A percentile compares a stretch with the other conserved stretches of the same genome.
Evolutionary conservation across 1,140 invertebrate genomes (phyloP).

Genomic region (Portunus trituberculatus): DNA sequence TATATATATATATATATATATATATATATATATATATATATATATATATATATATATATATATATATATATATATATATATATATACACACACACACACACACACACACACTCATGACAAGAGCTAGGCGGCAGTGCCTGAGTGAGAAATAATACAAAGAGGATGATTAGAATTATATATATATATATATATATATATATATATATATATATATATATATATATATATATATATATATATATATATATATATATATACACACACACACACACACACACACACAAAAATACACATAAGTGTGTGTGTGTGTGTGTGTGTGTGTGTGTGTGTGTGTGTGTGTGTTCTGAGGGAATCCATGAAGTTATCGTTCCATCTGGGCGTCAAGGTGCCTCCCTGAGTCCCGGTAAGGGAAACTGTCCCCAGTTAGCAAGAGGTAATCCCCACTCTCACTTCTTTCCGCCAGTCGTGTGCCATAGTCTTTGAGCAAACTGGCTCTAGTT

Average conservation of each 20-base stretch:
- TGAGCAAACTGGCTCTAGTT: not conserved
- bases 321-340: conserved; percentile 45
- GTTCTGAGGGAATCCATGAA: not conserved
- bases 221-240: conserved; percentile 47
- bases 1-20: too few relatives aligned
- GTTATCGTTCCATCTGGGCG: not conserved
- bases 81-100: too few relatives aligned
- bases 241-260: conserved; percentile 12
- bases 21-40: not conserved
- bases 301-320: conserved; percentile 35
- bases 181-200: conserved; percentile 41
- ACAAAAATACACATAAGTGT: too few relatives aligned
- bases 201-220: conserved; percentile 44
- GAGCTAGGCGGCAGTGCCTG: too few relatives aligned
- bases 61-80: conserved; percentile 38
- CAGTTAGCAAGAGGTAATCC: not conserved
- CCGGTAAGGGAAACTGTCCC: not conserved
- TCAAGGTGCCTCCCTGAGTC: not conserved
- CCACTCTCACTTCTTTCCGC: not conserved
- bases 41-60: too few relatives aligned
- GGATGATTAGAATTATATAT: too few relatives aligned
- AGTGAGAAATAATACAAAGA: too few relatives aligned
- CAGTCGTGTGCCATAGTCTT: not conserved
- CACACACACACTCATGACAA: too few relatives aligned
- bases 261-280: too few relatives aligned